These are phyloP conservation scores for Thera britannica DNA, from an alignment of 2,888 invertebrate genomes.

Conservation along the genomic window DNA sequence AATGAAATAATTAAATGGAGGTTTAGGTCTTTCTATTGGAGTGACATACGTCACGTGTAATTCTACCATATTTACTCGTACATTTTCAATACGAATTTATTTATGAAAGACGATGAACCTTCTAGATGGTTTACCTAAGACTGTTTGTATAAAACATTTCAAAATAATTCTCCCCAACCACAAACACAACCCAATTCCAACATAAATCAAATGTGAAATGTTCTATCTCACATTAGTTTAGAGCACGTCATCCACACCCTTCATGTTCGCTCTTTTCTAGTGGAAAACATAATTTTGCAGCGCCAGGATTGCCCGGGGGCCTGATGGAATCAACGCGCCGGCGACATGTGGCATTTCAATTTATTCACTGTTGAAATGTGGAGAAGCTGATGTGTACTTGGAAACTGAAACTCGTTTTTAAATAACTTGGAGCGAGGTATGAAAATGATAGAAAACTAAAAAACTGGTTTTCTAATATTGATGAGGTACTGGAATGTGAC, in stretches of 20 bases:
- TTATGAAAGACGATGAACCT: too few relatives aligned
- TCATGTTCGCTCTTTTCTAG: slow-evolving; percentile 55
- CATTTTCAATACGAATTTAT: too few relatives aligned
- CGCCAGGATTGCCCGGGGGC: slow-evolving; percentile 50
- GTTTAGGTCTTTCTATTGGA: too few relatives aligned
- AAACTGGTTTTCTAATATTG: too few relatives aligned
- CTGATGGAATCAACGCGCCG: slow-evolving; percentile 66
- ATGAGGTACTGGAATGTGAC: too few relatives aligned
- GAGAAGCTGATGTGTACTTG: slow-evolving; percentile 8
- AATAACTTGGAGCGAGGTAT: too few relatives aligned
- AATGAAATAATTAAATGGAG: too few relatives aligned
- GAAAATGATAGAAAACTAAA: too few relatives aligned
- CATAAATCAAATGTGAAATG: slow-evolving; percentile 10
- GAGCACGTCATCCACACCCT: slow-evolving; percentile 36
- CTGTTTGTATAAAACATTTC: too few relatives aligned
- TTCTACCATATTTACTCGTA: too few relatives aligned
- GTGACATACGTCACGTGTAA: too few relatives aligned
- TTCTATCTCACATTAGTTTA: slow-evolving; percentile 20
- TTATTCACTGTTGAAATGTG: slow-evolving; percentile 47
- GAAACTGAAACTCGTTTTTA: background rate
- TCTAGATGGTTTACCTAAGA: too few relatives aligned
- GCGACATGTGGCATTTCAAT: slow-evolving; percentile 63
- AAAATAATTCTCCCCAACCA: background rate
- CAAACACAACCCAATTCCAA: background rate
- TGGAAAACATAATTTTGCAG: slow-evolving; percentile 65